Evolutionary conservation across 2,113 vertebrate genomes (phyloP).

Genomic region (Typhlomys cinereus): DNA sequence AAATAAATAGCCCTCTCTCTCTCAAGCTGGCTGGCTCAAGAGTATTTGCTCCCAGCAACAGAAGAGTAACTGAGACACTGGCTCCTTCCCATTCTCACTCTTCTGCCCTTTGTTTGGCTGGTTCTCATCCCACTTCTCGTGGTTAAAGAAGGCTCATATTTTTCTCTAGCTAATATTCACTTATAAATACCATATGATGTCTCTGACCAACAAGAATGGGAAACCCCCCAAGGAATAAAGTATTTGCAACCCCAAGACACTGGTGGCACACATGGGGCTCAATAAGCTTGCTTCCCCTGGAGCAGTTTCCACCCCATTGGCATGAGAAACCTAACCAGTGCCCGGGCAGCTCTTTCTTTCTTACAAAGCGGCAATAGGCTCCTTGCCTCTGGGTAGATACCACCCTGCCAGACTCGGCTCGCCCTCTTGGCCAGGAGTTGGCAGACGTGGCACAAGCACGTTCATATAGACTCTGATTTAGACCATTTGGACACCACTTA

Average conservation of each 20-base stretch:
- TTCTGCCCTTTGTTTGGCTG: background rate
- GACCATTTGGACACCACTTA: background rate
- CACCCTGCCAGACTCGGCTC: background rate
- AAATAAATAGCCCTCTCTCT: too few species aligned
- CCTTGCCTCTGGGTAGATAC: background rate
- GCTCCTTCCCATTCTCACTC: background rate
- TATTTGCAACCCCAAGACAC: background rate
- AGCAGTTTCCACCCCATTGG: constrained; percentile 29
- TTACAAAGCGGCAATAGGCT: background rate
- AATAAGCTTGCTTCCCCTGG: background rate
- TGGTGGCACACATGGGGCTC: background rate
- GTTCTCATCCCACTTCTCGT: background rate
- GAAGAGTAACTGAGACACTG: too few species aligned
- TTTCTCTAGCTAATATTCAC: background rate
- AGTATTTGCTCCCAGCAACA: too few species aligned
- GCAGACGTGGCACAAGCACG: background rate
- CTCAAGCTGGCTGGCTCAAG: too few species aligned
- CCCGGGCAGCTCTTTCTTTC: background rate
- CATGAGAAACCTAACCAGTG: background rate
- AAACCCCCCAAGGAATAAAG: background rate
- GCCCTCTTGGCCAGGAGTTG: background rate
- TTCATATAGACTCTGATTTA: background rate
- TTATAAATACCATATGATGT: background rate
- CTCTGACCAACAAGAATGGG: constrained; percentile 10
- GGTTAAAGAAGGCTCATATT: background rate